A percentile compares a stretch with the other conserved stretches of the same genome.
phyloP scores from a whole-genome alignment of 2,888 invertebrate species.

The Sarcophaga variegata region DNA sequence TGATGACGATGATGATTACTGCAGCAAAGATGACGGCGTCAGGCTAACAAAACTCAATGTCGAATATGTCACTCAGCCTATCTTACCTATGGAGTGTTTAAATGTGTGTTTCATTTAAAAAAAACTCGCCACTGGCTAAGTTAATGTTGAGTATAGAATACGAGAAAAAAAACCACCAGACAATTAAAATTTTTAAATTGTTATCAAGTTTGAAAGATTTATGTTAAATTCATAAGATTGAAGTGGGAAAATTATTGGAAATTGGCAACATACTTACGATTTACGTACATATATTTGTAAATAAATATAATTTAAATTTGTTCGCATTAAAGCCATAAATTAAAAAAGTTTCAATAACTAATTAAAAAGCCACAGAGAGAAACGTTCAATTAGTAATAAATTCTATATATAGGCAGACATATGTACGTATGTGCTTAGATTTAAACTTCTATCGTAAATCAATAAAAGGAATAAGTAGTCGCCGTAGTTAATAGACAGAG shows the following conservation, averaged over 20 bases:
- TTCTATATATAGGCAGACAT: neutral
- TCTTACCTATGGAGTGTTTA: conserved; percentile 41
- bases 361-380: neutral
- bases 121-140: conserved; percentile 25
- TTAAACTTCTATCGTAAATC: too few species aligned
- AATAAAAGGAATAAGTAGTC: neutral
- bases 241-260: conserved; percentile 40
- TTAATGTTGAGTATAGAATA: conserved; percentile 7
- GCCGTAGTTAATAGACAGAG: neutral
- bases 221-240: conserved; percentile 58
- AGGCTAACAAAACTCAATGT: conserved; percentile 64
- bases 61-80: conserved; percentile 62
- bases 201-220: conserved; percentile 59
- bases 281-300: neutral
- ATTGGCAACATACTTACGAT: neutral
- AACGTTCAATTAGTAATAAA: neutral
- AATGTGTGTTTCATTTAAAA: conserved; percentile 44
- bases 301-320: conserved; percentile 6
- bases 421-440: neutral
- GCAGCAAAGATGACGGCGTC: conserved; percentile 60
- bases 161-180: conserved; percentile 37
- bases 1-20: conserved; percentile 41
- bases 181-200: conserved; percentile 68
- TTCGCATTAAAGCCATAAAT: neutral
- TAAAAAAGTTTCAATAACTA: neutral